Base-by-base conservation (phyloP, 64 coral and sea anemone genomes). In the Anthopleura sola region DNA sequence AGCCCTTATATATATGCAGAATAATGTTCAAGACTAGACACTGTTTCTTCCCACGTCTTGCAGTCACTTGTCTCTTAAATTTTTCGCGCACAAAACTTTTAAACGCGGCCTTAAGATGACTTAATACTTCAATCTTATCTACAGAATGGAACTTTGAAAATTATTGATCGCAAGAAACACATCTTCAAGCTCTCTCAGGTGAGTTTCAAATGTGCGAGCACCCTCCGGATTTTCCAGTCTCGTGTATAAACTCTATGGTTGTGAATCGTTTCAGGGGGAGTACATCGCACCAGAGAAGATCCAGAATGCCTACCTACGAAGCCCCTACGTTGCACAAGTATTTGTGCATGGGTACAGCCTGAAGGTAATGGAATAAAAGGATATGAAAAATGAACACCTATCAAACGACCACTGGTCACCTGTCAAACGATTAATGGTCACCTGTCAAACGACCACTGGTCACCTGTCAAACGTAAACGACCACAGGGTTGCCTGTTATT, bases 111-210 rank as follows among this genome's bases (percentile, higher is more conserved):
- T n/a, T n/a, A n/a, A n/a, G n/a, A n/a, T n/a, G n/a, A 24, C 12
- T 12, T n/a, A 71, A 15, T 71, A 31, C 2, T 29, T 71, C 0
- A 15, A 0, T 71, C 1, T 19, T 39, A 81, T 81, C 1, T 81
- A 3, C 85, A 99, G 97, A 94, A 94, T 92, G 97, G 97, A 86
- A 99, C 92, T 44, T 85, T 99, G 26, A 87, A 68, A 68, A 88
- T 99, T 60, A 94, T 99, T 28, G 97, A 94, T 85, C 83, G 97
- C 44, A 99, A 94, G 87, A 99, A 99, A 74, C 85, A 89, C 56
- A 94, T 94, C 80, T 95, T 99, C 85, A 99, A 99, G 82, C 84
- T 99, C 24, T 99, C 97, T 13, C 97, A 99, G 87, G 92, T 83
- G 49, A 4, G 39, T 85, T 51, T 62, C 50, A 21, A 37, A n/a